Conservation (phyloP, 2,113 vertebrate genomes). For the Bos taurus region ARS-UCD2.0 NC_037352.1:4281001-4281500, state of each 20-base stretch:
- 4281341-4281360: not conserved
- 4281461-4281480: not conserved
- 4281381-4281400: not conserved
- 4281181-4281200: not conserved
- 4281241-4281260: not conserved
- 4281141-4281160: not conserved
- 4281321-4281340: not conserved
- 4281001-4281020: not conserved
- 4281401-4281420: not conserved
- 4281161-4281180: not conserved
- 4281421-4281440: not conserved
- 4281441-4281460: not conserved
- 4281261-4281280: not conserved
- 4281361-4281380: not conserved
- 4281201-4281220: not conserved
- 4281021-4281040: not conserved
- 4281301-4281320: not conserved
- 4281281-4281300: not conserved
- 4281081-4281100: not conserved
- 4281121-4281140: not conserved
- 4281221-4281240: not conserved
- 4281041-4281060: not conserved
- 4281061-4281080: not conserved
- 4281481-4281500: not conserved
- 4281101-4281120: not conserved